phyloP scores from a whole-genome alignment of 2,888 invertebrate genomes.

The Dusona sp. region DNA sequence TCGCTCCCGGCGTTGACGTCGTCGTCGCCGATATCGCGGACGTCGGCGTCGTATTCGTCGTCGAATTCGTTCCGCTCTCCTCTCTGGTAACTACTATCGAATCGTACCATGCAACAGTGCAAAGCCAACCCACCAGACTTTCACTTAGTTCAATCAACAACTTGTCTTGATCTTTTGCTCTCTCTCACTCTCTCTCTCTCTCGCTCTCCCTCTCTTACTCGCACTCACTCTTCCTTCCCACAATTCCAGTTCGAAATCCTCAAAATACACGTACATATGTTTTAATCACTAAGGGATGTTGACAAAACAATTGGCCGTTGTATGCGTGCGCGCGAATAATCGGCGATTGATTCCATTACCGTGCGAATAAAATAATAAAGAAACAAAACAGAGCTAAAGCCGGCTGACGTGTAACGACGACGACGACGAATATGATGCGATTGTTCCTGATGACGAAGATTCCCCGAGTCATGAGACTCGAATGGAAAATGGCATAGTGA shows the following conservation, averaged over 20 bases:
- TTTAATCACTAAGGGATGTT: neutral
- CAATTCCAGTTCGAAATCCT: neutral
- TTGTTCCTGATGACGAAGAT: neutral
- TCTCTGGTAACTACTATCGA: constrained; percentile 84
- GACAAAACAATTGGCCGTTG: constrained; percentile 5
- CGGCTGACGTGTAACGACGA: neutral
- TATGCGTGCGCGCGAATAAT: constrained; percentile 27
- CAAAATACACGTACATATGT: constrained; percentile 6
- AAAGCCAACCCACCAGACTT: constrained; percentile 84
- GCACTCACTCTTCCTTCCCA: neutral
- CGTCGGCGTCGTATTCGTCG: constrained; percentile 84
- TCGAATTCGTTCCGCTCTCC: constrained; percentile 79
- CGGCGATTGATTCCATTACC: constrained; percentile 34
- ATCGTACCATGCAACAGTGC: constrained; percentile 85
- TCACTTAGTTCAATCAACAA: constrained; percentile 78
- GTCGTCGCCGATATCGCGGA: constrained; percentile 4
- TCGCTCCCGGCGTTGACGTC: constrained; percentile 80
- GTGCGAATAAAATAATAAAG: constrained; percentile 30
- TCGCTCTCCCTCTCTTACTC: neutral
- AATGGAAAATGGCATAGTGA: neutral
- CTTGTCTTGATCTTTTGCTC: constrained; percentile 43
- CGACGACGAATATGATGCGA: neutral
- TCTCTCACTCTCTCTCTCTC: neutral
- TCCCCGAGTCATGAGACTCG: neutral
- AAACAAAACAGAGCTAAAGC: constrained; percentile 29